phyloP scores from a whole-genome alignment of 2,113 vertebrate species.

The Cavia aperea region DNA sequence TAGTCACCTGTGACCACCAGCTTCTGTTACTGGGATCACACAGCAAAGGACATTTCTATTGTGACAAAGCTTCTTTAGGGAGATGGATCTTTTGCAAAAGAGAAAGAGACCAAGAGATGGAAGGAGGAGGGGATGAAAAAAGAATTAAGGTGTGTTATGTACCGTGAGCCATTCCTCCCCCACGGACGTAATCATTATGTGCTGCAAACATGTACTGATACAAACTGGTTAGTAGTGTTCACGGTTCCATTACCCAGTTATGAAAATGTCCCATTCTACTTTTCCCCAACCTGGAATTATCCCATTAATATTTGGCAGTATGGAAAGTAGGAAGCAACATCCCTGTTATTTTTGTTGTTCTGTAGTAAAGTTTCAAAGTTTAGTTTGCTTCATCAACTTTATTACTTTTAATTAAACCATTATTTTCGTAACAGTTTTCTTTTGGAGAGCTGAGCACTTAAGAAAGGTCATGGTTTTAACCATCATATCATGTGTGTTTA shows the following conservation, averaged over 20 bases:
- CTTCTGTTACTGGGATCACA: too few species aligned
- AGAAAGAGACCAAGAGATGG: not conserved
- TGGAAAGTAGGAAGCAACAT: not conserved
- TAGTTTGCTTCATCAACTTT: not conserved
- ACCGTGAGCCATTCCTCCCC: not conserved
- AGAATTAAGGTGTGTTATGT: not conserved
- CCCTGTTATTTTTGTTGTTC: not conserved
- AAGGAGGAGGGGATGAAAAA: not conserved
- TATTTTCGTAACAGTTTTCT: slow-evolving; percentile 10
- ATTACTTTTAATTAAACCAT: not conserved
- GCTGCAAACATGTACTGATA: not conserved
- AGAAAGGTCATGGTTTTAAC: not conserved
- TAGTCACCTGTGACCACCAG: not conserved
- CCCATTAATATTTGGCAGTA: not conserved
- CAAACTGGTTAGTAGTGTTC: not conserved
- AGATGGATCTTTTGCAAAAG: not conserved
- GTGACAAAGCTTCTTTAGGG: not conserved
- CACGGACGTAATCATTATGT: not conserved
- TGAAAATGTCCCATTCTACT: not conserved
- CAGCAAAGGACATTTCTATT: not conserved
- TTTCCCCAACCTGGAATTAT: not conserved
- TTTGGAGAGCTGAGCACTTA: not conserved
- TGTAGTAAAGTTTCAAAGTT: not conserved
- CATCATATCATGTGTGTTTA: not conserved
- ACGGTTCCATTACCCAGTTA: not conserved